Evolutionary conservation across 2,113 vertebrate genomes (phyloP), one percentile per base, ranked within the genome.

Genomic region (Phyllopteryx taeniolatus): DNA sequence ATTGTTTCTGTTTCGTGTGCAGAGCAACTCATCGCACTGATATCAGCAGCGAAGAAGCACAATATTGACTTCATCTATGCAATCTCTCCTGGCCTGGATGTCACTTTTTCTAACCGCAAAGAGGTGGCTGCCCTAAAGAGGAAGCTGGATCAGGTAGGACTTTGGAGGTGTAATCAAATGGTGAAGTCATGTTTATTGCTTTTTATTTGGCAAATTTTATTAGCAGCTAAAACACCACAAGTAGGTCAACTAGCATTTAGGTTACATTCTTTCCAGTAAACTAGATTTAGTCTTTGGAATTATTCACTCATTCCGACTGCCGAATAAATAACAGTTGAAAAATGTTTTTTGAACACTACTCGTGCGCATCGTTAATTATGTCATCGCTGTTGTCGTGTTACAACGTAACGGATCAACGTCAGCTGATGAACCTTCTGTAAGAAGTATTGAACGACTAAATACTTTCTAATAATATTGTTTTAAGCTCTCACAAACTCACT

Each of bases 81-180:
- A 59, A 95, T 99, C 80, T 99, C 98, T 0, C 98, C 98, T 22
- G 98, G 98, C 33, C 92, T 98, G 79, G 97, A 99, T 83, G 94
- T 99, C 59, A 99, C 97, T n/a, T 99, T 98, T 85, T 98, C 97
- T 64, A 99, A 96, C 89, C 94, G 94, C 57, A 98, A 94, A 79
- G 98, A 99, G 79, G 91, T 96, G 0, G 90, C 94, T 8, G 95
- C 96, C 0, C 83, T 99, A 78, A 98, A 98, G 86, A 95, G 94
- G 81, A 99, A 99, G 83, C 87, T 99, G 71, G 94, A 96, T 63
- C 90, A 91, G 90, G 90, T 90, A 75, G 77, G 79, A 76, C 82
- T 81, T 64, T 68, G 71, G 53, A 8, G 68, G 64, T 4, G 5
- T 13, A 13, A 59, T 61, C n/a, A 9, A 47, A 68, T 67, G 75